Base-by-base conservation (phyloP, 2,797 vertebrate genomes). In the Diglossa cyanea region DNA sequence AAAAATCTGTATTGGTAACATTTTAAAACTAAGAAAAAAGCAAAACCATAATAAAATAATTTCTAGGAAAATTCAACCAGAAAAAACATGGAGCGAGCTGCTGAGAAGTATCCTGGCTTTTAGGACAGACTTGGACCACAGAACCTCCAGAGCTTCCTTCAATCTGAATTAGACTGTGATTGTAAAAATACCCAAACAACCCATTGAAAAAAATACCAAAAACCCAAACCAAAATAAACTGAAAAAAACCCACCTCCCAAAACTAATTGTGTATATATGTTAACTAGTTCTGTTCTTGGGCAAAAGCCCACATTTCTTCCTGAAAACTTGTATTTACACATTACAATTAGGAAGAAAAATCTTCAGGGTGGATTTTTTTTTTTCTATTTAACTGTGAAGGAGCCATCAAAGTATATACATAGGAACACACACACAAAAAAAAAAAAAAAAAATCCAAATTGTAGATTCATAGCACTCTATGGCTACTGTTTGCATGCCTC, bases 261-360 rank as follows among this genome's bases (percentile, higher is more conserved):
- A 86, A 50, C 4, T 30, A 54, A 20, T n/a, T 6, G 26, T 0
- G 0, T 37, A 7, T 61, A 9, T 33, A 3, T 19, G 7, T 30
- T 20, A 37, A 10, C 39, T 31, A 17, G 13, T 54, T 50, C 3
- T 85, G 7, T 66, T 92, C 35, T n/a, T 61, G 19, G 28, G 25
- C 65, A 83, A 70, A 86, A 86, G 24, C 14, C 60, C 4, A 39
- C 5, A 28, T 75, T 90, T 82, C 14, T 45, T 75, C 12, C 26
- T 66, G 53, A 84, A 74, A 83, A 63, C 15, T 6, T 40, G 6
- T 37, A 37, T 14, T 23, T 67, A n/a, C 33, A 45, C 5, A 11
- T 55, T 6, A 18, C 14, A 50, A 5, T 17, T n/a, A 51, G 44
- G 44, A 70, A 40, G 25, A 66, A 88, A 90, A 48, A 47, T 45